phyloP scores from a whole-genome alignment of 2,113 vertebrate species.

The Narcine bancroftii region DNA sequence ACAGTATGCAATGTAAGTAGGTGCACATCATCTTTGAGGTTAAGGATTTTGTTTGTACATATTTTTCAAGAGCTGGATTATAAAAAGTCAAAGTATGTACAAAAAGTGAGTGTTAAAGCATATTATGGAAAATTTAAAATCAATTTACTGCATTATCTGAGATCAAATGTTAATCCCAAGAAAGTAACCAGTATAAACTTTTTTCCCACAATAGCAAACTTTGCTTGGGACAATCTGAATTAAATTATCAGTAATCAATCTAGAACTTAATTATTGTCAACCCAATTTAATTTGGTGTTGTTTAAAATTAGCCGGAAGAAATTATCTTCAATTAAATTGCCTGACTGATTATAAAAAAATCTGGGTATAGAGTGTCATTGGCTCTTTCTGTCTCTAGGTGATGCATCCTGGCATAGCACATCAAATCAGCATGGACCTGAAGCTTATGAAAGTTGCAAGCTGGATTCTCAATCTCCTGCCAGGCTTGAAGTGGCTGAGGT shows the following conservation, averaged over 20 bases:
- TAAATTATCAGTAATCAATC: not conserved
- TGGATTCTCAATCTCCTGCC: conserved; percentile 71
- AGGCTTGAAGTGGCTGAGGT: conserved; percentile 86
- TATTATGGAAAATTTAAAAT: too few species aligned
- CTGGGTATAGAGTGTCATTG: not conserved
- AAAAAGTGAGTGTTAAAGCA: too few species aligned
- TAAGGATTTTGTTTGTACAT: not conserved
- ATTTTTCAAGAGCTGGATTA: not conserved
- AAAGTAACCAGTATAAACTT: not conserved
- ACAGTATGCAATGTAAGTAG: not conserved
- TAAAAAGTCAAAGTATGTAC: not conserved
- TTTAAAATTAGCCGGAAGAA: not conserved
- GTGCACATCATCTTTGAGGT: not conserved
- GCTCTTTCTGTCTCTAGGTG: conserved; percentile 57
- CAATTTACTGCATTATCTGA: not conserved
- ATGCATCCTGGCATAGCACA: conserved; percentile 78
- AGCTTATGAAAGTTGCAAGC: conserved; percentile 79
- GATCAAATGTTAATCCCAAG: not conserved
- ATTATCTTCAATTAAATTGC: not conserved
- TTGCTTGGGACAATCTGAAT: not conserved
- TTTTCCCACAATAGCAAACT: not conserved
- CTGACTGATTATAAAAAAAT: not conserved
- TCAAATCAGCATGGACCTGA: conserved; percentile 78
- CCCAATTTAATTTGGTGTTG: not conserved
- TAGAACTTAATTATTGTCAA: not conserved